phyloP scores from a whole-genome alignment of 2,113 vertebrate genomes.

The Dipodomys merriami region DNA sequence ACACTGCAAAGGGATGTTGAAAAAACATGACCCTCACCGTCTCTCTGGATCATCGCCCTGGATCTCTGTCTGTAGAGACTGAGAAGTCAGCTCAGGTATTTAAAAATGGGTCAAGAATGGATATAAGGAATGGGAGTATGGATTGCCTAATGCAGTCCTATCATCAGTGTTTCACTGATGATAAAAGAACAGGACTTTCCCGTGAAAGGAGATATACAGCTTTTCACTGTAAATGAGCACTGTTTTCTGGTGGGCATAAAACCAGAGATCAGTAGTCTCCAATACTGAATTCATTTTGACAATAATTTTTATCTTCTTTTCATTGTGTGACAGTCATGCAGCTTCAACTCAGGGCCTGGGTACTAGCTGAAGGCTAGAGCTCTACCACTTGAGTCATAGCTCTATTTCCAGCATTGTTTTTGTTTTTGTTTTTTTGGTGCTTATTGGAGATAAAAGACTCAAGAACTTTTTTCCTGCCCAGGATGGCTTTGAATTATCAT shows the following conservation, averaged over 20 bases:
- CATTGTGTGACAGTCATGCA: too few relatives aligned
- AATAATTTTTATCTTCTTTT: background rate
- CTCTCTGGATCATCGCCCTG: background rate
- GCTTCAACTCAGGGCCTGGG: too few relatives aligned
- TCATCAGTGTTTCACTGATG: background rate
- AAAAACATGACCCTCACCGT: background rate
- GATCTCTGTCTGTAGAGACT: background rate
- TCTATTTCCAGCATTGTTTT: too few relatives aligned
- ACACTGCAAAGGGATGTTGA: background rate
- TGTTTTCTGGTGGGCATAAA: slow-evolving; percentile 5
- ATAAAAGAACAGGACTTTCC: slow-evolving; percentile 12
- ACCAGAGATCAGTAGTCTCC: background rate
- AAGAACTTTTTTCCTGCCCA: too few relatives aligned
- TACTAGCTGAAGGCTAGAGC: too few relatives aligned
- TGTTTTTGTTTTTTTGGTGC: too few relatives aligned
- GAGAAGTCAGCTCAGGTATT: background rate
- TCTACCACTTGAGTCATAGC: too few relatives aligned
- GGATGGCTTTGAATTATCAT: too few relatives aligned
- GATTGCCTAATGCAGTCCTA: background rate
- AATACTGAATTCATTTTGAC: slow-evolving; percentile 38
- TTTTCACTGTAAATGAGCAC: background rate
- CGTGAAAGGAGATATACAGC: background rate
- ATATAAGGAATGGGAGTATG: background rate
- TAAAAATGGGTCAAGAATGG: background rate
- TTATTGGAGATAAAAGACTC: too few relatives aligned